A percentile compares a stretch with the other conserved stretches of the same genome.
Conservation (phyloP, 2,797 vertebrate species). For the Cynodonichthys magdalenae region DNA sequence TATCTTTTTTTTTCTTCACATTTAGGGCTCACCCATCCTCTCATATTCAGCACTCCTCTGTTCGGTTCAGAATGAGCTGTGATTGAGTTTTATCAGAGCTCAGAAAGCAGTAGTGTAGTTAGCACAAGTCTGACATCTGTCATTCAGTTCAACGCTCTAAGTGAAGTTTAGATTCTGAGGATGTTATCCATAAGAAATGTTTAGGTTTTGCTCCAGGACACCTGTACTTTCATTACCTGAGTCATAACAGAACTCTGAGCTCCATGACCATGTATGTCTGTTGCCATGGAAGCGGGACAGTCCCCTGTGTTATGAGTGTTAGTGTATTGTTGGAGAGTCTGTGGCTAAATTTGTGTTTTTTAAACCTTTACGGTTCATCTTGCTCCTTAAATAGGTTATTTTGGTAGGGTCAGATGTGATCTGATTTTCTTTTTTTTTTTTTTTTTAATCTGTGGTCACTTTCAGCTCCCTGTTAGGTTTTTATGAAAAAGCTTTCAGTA, state of each 20-base stretch:
- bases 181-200: neutral
- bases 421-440: neutral
- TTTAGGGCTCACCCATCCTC: neutral
- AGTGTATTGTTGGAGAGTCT: slow-evolving; percentile 20
- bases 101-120: neutral
- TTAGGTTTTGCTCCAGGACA: slow-evolving; percentile 22
- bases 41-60: neutral
- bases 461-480: slow-evolving; percentile 29
- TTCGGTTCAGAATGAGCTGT: neutral
- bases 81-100: neutral
- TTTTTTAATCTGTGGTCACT: slow-evolving; percentile 1
- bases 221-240: slow-evolving; percentile 47
- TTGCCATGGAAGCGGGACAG: slow-evolving; percentile 54
- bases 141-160: neutral
- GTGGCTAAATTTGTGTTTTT: slow-evolving; percentile 34
- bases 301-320: slow-evolving; percentile 27
- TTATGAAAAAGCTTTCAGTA: slow-evolving; percentile 36
- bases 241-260: slow-evolving; percentile 38
- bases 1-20: no score
- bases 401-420: neutral
- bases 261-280: slow-evolving; percentile 49
- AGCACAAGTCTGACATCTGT: neutral
- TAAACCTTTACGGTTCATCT: slow-evolving; percentile 12
- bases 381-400: slow-evolving; percentile 10
- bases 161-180: neutral